Evolutionary conservation across 2,888 invertebrate species (phyloP), one percentile per base, ranked within the genome.

Genomic region (Lacanobia oleracea): DNA sequence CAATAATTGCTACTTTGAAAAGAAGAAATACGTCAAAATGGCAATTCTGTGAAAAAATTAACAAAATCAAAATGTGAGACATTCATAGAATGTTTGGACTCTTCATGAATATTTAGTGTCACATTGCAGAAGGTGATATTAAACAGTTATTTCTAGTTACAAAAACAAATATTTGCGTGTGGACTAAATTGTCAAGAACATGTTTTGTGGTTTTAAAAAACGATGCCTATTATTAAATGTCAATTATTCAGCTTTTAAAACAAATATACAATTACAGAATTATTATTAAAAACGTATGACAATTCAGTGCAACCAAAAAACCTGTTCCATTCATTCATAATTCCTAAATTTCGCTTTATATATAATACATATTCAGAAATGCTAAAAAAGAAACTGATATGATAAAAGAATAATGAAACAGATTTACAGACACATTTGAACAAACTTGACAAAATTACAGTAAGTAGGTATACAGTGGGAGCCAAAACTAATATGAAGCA

Each of bases 31-130:
- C 54, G 45, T 60, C 66, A 79, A 72, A 66, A 76, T 88, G 59
- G 79, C 83, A 78, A 86, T 81, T 85, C 81, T 81, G 68, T 79
- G 72, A 83, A 57, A 83, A 75, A 77, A 83, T 78, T 77, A 84
- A 60, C 12, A 59, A 83, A 85, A 84, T 68, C 64, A 81, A 77
- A 81, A 77, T 79, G 82, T 81, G 82, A 82, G 76, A 86, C 68
- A 85, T 77, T 77, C 75, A 83, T 84, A 82, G 68, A 75, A 66
- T 67, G 12, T 78, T 69, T 51, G 14, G 9, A 57, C 10, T 60
- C 33, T 51, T 77, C 53, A 81, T 81, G 63, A 40, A 69, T 43
- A 54, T 64, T 45, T 61, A 68, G 65, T 62, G 37, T 63, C 57
- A 68, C 40, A 12, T 68, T 72, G 51, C 23, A 79, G 27, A 60